Evolutionary conservation across 2,797 vertebrate species (phyloP).

Genomic region (Lindbergichthys nudifrons): DNA sequence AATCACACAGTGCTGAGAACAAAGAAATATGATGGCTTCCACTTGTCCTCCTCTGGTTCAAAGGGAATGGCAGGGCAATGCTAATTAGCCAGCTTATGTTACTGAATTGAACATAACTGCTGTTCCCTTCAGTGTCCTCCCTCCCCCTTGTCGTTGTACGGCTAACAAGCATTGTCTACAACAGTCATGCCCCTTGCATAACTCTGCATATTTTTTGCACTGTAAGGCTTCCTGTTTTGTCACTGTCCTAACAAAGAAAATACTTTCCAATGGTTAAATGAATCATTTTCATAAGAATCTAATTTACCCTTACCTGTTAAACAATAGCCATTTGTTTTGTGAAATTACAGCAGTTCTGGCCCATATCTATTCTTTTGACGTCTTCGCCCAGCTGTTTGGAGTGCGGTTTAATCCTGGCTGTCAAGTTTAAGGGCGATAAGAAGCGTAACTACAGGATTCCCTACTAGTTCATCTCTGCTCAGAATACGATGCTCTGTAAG

Average conservation of each 20-base stretch:
- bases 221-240: slow-evolving; percentile 43
- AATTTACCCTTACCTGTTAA: slow-evolving; percentile 45
- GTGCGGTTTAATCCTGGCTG: slow-evolving; percentile 61
- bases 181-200: slow-evolving; percentile 62
- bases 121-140: slow-evolving; percentile 57
- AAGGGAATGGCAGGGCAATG: slow-evolving; percentile 71
- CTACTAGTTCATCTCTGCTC: slow-evolving; percentile 46
- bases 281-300: slow-evolving; percentile 37
- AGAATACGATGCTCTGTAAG: slow-evolving; percentile 35
- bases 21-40: slow-evolving; percentile 75
- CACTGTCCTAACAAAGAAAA: slow-evolving; percentile 36
- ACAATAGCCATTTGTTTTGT: slow-evolving; percentile 35
- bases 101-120: slow-evolving; percentile 65
- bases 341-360: slow-evolving; percentile 8
- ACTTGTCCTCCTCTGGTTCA: slow-evolving; percentile 71
- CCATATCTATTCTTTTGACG: slow-evolving; percentile 40
- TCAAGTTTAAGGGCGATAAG: slow-evolving; percentile 61
- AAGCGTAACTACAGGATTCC: slow-evolving; percentile 57
- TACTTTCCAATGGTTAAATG: slow-evolving; percentile 35
- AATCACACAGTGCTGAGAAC: slow-evolving; percentile 64
- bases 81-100: slow-evolving; percentile 79
- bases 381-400: slow-evolving; percentile 52
- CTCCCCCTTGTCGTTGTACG: slow-evolving; percentile 35
- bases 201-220: slow-evolving; percentile 70
- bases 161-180: slow-evolving; percentile 69